Percentiles rank a stretch among this genome's conserved stretches.
phyloP scores from a whole-genome alignment of 2,797 vertebrate species.

The Coilia nasus region DNA sequence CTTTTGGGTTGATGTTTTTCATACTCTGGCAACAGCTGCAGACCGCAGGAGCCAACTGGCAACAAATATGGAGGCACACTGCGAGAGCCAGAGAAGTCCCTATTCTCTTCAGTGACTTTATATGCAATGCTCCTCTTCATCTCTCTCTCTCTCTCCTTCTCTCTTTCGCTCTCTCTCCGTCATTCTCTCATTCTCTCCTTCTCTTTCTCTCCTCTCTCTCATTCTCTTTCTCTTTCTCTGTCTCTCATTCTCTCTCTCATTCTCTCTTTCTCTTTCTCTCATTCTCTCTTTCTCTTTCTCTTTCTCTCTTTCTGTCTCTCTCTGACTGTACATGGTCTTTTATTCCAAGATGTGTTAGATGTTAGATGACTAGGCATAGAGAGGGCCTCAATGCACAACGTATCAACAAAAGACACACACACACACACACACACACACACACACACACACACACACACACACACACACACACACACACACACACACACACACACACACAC shows the following conservation, averaged over 20 bases:
- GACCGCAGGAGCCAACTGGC: slow-evolving; percentile 71
- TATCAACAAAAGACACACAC: not conserved
- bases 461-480: not conserved
- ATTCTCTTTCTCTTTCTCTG: slow-evolving; percentile 44
- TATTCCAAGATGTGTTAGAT: not conserved
- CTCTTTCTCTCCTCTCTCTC: too few relatives aligned
- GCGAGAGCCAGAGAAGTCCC: slow-evolving; percentile 56
- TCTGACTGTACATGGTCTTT: not conserved
- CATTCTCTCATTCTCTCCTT: too few relatives aligned
- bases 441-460: not conserved
- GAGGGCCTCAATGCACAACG: not conserved
- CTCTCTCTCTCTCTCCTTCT: slow-evolving; percentile 61
- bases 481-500: slow-evolving; percentile 1
- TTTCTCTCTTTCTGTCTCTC: slow-evolving; percentile 38
- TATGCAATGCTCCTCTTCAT: slow-evolving; percentile 57
- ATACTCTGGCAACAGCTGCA: slow-evolving; percentile 78
- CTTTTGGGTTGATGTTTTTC: slow-evolving; percentile 58
- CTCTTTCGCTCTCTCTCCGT: slow-evolving; percentile 29
- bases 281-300: slow-evolving; percentile 39
- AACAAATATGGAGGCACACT: slow-evolving; percentile 47
- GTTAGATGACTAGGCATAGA: not conserved
- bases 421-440: not conserved
- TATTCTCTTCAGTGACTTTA: slow-evolving; percentile 63
- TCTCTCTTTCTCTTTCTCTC: slow-evolving; percentile 62
- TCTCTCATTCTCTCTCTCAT: slow-evolving; percentile 51